phyloP scores from a whole-genome alignment of 2,113 vertebrate species.

The Lagopus leucura region DNA sequence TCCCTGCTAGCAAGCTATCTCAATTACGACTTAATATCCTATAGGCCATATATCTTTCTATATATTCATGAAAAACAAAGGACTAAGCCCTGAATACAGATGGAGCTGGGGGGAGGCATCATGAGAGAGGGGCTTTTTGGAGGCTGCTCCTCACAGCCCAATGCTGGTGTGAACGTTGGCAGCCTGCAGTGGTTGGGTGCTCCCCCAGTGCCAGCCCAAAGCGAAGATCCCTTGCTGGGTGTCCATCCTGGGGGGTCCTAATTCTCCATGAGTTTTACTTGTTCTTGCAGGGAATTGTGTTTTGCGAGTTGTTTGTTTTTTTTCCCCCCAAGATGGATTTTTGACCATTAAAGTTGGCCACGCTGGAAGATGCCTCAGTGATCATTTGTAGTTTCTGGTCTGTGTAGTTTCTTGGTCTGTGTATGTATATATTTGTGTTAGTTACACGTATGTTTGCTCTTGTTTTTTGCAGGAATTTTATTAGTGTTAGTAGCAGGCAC shows the following conservation, averaged over 20 bases:
- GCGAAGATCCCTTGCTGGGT: background rate
- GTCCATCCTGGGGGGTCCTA: background rate
- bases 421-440: background rate
- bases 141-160: too few species aligned
- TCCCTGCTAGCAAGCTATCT: background rate
- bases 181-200: accelerated
- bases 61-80: background rate
- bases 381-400: background rate
- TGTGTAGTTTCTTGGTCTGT: background rate
- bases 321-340: background rate
- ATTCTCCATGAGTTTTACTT: background rate
- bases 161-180: too few species aligned
- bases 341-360: background rate
- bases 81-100: background rate
- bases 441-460: background rate
- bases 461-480: background rate
- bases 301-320: background rate
- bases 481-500: background rate
- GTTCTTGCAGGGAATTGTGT: background rate
- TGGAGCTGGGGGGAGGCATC: background rate
- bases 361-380: background rate
- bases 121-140: too few species aligned
- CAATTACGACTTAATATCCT: background rate
- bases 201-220: background rate
- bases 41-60: background rate